Evolutionary conservation across 2,888 invertebrate genomes (phyloP), one percentile per base, ranked within the genome.

Genomic region (Rotaria magnacalcarata): DNA sequence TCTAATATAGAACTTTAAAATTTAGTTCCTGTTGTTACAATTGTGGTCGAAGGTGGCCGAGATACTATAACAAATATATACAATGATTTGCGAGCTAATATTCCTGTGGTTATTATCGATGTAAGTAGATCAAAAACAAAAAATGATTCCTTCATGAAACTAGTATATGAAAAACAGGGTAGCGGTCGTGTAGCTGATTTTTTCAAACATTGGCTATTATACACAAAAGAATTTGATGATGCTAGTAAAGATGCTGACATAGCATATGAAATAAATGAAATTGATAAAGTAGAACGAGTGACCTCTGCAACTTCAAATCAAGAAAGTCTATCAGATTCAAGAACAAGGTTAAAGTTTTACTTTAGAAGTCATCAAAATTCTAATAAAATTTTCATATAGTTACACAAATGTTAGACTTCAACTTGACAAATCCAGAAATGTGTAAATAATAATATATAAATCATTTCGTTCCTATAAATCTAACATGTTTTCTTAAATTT

Each of bases 11-110:
- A 11, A 11, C 50, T 50, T 50, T 54, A 0, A 54, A 21, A 54
- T 54, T 54, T 80, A 80, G 80, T 80, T 43, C 80, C 80, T n/a
- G n/a, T 47, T 24, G 47, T 80, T 14, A 80, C 80, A 4, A 80
- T 80, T 47, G 80, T 80, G 7, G 80, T 80, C 0, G 80, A 80
- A 47, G 80, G 80, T n/a, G 80, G 47, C 11, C 3, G n/a, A 47
- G 47, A 80, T n/a, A 80, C 80, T 2, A 80, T 80, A 10, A 3
- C 24, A n/a, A 47, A 80, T 80, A 47, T 80, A 6, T 80, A 80
- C 19, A n/a, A 80, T 47, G 80, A 80, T 80, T 80, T 80, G n/a
- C 24, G 10, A 2, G 47, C 24, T 4, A 80, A 80, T 47, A 80
- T 80, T 47, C 80, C 80, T 47, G 47, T 80, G 34, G 8, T 80